These are phyloP conservation scores for Noctua janthina DNA, from an alignment of 2,888 invertebrate species.

Conservation along the genomic window DNA sequence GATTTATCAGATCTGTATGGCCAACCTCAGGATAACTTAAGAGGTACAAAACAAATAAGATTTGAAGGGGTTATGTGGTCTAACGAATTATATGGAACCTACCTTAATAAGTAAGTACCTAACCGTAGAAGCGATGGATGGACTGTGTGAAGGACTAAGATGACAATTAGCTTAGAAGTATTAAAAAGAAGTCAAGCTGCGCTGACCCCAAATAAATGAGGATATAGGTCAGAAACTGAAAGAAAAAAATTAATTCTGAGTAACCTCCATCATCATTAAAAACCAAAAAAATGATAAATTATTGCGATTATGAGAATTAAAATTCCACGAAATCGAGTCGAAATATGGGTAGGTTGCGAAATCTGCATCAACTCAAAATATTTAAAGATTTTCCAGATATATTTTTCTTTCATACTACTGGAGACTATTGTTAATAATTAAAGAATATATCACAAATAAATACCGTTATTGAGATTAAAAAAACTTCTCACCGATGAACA, in stretches of 20 bases:
- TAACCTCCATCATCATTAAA: not conserved
- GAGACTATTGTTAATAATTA: not conserved
- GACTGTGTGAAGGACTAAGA: not conserved
- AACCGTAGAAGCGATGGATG: not conserved
- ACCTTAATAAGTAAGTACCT: too few species aligned
- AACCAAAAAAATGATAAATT: constrained; percentile 1
- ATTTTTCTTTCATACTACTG: not conserved
- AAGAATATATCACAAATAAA: not conserved
- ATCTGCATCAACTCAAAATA: not conserved
- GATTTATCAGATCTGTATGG: constrained; percentile 1
- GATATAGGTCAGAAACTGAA: not conserved
- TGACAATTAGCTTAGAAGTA: not conserved
- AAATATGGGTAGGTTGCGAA: constrained; percentile 1
- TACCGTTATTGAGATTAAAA: not conserved
- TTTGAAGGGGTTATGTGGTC: too few species aligned
- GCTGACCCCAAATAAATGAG: not conserved
- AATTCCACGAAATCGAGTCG: constrained; percentile 5
- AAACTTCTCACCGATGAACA: not conserved
- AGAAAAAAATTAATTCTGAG: not conserved
- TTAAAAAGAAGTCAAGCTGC: not conserved
- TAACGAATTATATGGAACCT: not conserved
- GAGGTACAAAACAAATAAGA: not conserved
- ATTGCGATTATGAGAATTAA: not conserved
- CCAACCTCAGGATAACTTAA: not conserved
- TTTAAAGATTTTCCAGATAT: not conserved